These are phyloP conservation scores for Salmo trutta DNA, from an alignment of 2,797 vertebrate species.

Conservation along the genomic window DNA sequence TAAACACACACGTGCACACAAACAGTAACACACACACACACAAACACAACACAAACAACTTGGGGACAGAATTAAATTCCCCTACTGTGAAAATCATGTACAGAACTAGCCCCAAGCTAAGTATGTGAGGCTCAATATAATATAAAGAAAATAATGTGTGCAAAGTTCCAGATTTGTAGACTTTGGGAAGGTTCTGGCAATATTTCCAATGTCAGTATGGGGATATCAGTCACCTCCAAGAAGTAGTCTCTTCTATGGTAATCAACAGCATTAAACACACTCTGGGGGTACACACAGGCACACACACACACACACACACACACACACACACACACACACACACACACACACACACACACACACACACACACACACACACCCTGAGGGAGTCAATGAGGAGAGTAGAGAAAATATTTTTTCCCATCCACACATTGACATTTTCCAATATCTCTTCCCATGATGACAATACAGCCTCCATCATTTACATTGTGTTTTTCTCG, in stretches of 20 bases:
- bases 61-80: constrained; percentile 31
- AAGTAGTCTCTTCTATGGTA: constrained; percentile 48
- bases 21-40: constrained; percentile 22
- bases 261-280: constrained; percentile 23
- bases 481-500: constrained; percentile 14
- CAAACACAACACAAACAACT: constrained; percentile 10
- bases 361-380: constrained; percentile 11
- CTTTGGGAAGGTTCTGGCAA: constrained; percentile 20
- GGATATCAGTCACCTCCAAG: constrained; percentile 42
- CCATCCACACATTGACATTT: constrained; percentile 41
- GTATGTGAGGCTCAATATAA: constrained; percentile 24
- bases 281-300: neutral
- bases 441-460: constrained; percentile 44
- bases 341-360: constrained; percentile 24
- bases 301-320: no score
- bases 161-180: constrained; percentile 45
- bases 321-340: neutral
- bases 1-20: constrained; percentile 22
- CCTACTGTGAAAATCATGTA: constrained; percentile 33
- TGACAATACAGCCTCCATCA: constrained; percentile 7
- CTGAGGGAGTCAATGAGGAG: constrained; percentile 16
- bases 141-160: constrained; percentile 43
- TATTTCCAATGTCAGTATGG: constrained; percentile 30
- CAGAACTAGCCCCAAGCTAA: constrained; percentile 36
- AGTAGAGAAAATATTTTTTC: constrained; percentile 34